Evolutionary conservation across 2,797 vertebrate species (phyloP).

Genomic region (Sebastes miniatus): DNA sequence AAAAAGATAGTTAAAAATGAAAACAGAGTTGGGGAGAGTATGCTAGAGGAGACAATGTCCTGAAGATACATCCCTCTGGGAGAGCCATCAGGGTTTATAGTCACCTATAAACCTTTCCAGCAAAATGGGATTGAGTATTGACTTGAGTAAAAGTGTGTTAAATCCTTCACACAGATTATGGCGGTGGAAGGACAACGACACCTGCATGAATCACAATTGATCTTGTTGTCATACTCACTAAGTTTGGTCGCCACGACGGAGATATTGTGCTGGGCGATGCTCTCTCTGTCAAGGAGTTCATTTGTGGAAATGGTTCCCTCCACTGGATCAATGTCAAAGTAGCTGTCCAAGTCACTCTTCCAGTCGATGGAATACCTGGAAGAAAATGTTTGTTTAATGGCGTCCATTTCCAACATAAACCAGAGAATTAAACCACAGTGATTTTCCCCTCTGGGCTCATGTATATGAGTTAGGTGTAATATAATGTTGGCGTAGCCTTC

Average conservation of each 20-base stretch:
- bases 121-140: slow-evolving; percentile 78
- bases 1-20: slow-evolving; percentile 58
- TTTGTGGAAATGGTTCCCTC: slow-evolving; percentile 96
- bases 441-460: slow-evolving; percentile 43
- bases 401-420: slow-evolving; percentile 39
- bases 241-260: slow-evolving; percentile 96
- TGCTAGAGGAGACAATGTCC: slow-evolving; percentile 63
- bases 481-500: slow-evolving; percentile 56
- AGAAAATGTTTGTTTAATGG: slow-evolving; percentile 63
- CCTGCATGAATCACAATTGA: slow-evolving; percentile 46
- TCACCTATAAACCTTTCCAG: slow-evolving; percentile 71
- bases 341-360: slow-evolving; percentile 93
- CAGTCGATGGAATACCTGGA: slow-evolving; percentile 95
- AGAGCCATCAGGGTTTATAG: slow-evolving; percentile 74
- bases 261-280: slow-evolving; percentile 93
- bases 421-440: slow-evolving; percentile 38
- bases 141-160: slow-evolving; percentile 70
- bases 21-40: slow-evolving; percentile 49
- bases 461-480: slow-evolving; percentile 65
- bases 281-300: slow-evolving; percentile 94
- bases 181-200: slow-evolving; percentile 40
- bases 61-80: slow-evolving; percentile 60
- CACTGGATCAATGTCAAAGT: slow-evolving; percentile 93
- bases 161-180: slow-evolving; percentile 71
- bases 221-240: slow-evolving; percentile 89